A percentile compares a stretch with the other conserved stretches of the same genome.
These are phyloP conservation scores for Melanostoma scalare DNA, from an alignment of 2,888 invertebrate species.

Conservation along the genomic window DNA sequence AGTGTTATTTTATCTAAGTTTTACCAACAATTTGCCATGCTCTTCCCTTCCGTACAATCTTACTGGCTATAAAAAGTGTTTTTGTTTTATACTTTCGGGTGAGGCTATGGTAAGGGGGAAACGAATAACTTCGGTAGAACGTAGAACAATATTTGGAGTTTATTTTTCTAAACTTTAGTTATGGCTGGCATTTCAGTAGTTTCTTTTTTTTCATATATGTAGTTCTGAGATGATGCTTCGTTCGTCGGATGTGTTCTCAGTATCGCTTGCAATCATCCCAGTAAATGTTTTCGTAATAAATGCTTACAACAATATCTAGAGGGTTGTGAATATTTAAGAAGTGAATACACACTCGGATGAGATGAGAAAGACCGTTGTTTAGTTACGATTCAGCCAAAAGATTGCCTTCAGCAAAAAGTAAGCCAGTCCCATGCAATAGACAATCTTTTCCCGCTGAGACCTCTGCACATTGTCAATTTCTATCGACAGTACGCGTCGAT, in stretches of 20 bases:
- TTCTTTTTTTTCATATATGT: not conserved
- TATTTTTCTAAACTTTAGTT: not conserved
- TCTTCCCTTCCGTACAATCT: not conserved
- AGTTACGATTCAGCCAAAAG: conserved; percentile 89
- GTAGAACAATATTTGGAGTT: no score
- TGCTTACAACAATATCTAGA: conserved; percentile 37
- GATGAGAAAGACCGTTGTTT: conserved; percentile 67
- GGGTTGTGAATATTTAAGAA: not conserved
- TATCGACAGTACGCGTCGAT: conserved; percentile 92
- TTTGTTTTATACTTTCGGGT: no score
- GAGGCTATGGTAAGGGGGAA: no score
- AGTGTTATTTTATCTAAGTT: not conserved
- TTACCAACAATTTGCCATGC: not conserved
- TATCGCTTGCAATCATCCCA: conserved; percentile 42
- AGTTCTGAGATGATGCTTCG: conserved; percentile 38
- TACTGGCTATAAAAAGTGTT: no score
- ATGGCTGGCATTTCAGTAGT: conserved; percentile 1
- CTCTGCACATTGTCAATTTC: conserved; percentile 93
- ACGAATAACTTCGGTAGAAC: no score
- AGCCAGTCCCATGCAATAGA: conserved; percentile 92
- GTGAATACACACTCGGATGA: conserved; percentile 1
- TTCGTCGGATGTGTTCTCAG: conserved; percentile 18
- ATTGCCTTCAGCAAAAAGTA: conserved; percentile 93
- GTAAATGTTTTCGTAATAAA: conserved; percentile 26
- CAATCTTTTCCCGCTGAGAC: conserved; percentile 92